Percentiles rank a stretch among this genome's conserved stretches.
Evolutionary conservation across 1,140 invertebrate species (phyloP).

Genomic region (Chionoecetes opilio): DNA sequence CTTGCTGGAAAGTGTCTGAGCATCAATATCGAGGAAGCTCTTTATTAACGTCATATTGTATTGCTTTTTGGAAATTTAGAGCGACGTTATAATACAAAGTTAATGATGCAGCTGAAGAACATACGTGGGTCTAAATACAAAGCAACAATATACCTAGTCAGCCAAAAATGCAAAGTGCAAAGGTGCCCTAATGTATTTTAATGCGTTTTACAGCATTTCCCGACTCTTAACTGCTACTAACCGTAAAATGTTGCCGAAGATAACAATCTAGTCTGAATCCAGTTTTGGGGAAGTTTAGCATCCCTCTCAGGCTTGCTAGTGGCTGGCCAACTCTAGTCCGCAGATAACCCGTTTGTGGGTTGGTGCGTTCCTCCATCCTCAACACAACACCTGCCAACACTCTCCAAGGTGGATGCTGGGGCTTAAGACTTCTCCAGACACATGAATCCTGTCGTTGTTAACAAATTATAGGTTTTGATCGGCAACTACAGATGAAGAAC

Average conservation of each 20-base stretch:
- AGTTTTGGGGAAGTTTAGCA: constrained; percentile 72
- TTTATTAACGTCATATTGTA: not conserved
- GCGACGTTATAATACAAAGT: no score
- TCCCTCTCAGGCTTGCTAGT: constrained; percentile 35
- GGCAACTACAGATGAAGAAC: not conserved
- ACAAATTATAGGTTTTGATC: not conserved
- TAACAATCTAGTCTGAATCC: constrained; percentile 71
- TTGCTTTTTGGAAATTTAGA: not conserved
- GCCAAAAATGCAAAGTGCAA: constrained; percentile 33
- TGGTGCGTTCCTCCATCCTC: not conserved
- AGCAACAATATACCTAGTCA: not conserved
- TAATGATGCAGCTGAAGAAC: no score
- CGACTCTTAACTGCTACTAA: constrained; percentile 60
- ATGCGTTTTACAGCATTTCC: constrained; percentile 59
- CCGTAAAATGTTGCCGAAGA: constrained; percentile 62
- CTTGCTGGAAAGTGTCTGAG: not conserved
- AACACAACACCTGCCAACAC: constrained; percentile 15
- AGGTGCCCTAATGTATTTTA: constrained; percentile 65
- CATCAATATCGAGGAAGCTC: not conserved
- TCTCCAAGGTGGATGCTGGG: not conserved
- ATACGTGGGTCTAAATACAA: not conserved
- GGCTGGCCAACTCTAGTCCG: not conserved
- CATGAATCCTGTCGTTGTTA: not conserved
- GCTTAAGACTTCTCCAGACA: not conserved
- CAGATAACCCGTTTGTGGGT: constrained; percentile 55